phyloP scores from a whole-genome alignment of 2,888 invertebrate species.

The Drosophila falleni region DNA sequence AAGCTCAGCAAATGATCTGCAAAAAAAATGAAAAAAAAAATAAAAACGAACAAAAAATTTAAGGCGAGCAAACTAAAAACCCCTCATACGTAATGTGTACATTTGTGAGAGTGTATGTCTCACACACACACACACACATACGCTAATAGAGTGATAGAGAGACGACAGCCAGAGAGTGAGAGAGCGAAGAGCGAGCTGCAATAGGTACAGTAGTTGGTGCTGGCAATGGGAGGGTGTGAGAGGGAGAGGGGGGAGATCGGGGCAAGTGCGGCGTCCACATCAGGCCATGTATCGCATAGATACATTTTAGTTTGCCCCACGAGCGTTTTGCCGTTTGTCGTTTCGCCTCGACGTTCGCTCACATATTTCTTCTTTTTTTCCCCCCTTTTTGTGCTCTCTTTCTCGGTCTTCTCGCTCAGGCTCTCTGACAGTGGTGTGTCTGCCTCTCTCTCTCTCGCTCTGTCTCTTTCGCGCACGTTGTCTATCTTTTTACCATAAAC shows the following conservation, averaged over 20 bases:
- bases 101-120: slow-evolving; percentile 32
- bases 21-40: slow-evolving; percentile 44
- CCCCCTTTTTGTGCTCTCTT: slow-evolving; percentile 18
- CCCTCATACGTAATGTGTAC: slow-evolving; percentile 72
- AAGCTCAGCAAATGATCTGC: slow-evolving; percentile 79
- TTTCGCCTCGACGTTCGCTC: slow-evolving; percentile 63
- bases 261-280: slow-evolving; percentile 53
- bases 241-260: slow-evolving; percentile 1
- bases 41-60: slow-evolving; percentile 45
- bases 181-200: slow-evolving; percentile 34
- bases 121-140: slow-evolving; percentile 27
- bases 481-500: slow-evolving; percentile 68
- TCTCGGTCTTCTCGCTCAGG: slow-evolving; percentile 29
- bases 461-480: slow-evolving; percentile 15
- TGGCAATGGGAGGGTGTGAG: not conserved
- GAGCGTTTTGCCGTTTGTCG: slow-evolving; percentile 57
- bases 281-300: slow-evolving; percentile 78
- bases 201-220: slow-evolving; percentile 50
- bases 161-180: slow-evolving; percentile 38
- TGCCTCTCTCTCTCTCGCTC: not conserved
- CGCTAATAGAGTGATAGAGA: slow-evolving; percentile 25
- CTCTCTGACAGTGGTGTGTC: slow-evolving; percentile 7
- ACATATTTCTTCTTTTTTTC: slow-evolving; percentile 53
- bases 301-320: slow-evolving; percentile 69
- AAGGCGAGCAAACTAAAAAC: slow-evolving; percentile 68